Evolutionary conservation across 1,140 invertebrate genomes (phyloP), one percentile per base, ranked within the genome.

Genomic region (Rhyacophila brunnea): DNA sequence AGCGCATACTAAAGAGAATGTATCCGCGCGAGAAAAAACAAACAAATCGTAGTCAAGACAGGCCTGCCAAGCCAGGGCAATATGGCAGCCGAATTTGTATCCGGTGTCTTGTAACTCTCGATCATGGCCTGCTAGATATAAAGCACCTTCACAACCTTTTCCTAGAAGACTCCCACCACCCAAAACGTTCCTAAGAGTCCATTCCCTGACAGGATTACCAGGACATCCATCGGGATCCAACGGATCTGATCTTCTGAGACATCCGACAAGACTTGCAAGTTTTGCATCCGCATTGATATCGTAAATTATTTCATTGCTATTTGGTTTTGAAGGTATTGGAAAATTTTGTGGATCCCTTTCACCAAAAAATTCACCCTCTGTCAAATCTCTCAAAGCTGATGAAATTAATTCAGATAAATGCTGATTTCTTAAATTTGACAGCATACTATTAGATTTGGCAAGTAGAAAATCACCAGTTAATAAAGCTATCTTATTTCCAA

Each of bases 401-500:
- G 91, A 90, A 71, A 96, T 91, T 34, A 90, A 79, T 71, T 91
- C 89, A 6, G 93, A 86, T n/a, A 95, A 81, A 80, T 94, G 80
- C 45, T 81, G 78, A 40, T 82, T 80, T 58, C 78, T 73, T 0
- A 95, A 74, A 44, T 83, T 81, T 17, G 92, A 90, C 6, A 95
- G 72, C 72, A 90, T 90, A 47, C 84, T 82, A 73, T 90, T 92
- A 28, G 74, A 90, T 85, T 79, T 93, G 1, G 91, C 89, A 1
- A 95, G 74, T n/a, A 96, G 78, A 71, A 93, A 95, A 74, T 96
- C 93, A 9, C 93, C 93, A 69, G 89, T 87, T 1, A 96, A 73
- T 7, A 95, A 81, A 9, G 93, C 91, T 62, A 96, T 92, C 83
- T 95, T 95, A 66, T 96, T 95, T 1, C 92, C 92, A 77, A 92